These are phyloP conservation scores for Cygnus atratus DNA, from an alignment of 2,113 vertebrate species.

Conservation along the genomic window DNA sequence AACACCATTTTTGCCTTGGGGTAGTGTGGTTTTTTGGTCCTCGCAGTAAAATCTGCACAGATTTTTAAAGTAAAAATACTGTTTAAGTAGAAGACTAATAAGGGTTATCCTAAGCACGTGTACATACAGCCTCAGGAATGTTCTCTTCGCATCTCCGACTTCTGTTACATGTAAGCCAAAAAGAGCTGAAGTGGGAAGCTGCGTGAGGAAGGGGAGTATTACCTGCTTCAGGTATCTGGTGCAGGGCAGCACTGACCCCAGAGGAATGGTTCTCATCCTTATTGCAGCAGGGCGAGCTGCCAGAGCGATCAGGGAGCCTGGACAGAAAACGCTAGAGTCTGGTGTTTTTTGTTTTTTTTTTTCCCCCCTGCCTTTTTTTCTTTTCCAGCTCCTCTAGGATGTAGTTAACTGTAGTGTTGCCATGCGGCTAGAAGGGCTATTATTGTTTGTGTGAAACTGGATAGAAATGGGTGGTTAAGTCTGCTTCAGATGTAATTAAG, in stretches of 20 bases:
- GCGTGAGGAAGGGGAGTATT: neutral
- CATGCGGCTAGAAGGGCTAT: neutral
- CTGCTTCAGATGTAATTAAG: conserved; percentile 58
- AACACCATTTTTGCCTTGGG: neutral
- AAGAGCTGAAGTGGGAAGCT: neutral
- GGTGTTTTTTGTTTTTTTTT: neutral
- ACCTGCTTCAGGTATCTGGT: neutral
- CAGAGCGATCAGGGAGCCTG: accelerated
- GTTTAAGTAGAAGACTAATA: neutral
- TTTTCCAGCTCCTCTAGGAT: conserved; percentile 36
- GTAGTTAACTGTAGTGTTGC: conserved; percentile 51
- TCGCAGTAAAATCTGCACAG: neutral
- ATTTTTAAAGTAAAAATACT: neutral
- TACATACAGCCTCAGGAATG: neutral
- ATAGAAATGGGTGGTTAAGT: conserved; percentile 50
- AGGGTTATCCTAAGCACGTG: neutral
- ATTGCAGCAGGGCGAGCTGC: neutral
- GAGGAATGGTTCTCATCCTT: neutral
- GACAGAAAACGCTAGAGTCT: neutral
- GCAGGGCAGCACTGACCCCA: neutral
- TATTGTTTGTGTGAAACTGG: conserved; percentile 41
- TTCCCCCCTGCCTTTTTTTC: neutral
- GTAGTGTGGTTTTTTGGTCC: neutral
- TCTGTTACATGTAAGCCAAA: neutral
- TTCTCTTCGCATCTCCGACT: neutral